A percentile compares a stretch with the other conserved stretches of the same genome.
phyloP scores from a whole-genome alignment of 2,797 vertebrate genomes.

The Phalloptychus januarius region DNA sequence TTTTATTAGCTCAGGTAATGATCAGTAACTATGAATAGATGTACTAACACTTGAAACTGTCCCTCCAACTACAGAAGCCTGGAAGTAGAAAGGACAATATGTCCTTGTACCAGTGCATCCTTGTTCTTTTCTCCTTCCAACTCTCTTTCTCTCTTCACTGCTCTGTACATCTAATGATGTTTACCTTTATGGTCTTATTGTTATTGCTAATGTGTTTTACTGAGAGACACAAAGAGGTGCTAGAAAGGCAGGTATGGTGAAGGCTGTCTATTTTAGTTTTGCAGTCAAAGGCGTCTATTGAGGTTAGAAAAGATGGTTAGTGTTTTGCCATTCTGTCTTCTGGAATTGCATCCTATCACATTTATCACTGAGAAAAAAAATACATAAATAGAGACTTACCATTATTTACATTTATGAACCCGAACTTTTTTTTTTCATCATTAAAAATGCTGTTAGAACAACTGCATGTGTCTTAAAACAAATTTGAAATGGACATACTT shows the following conservation, averaged over 20 bases:
- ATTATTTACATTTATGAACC: background rate
- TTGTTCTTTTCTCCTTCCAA: background rate
- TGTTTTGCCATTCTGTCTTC: background rate
- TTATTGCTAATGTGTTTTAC: constrained; percentile 1
- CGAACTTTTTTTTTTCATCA: background rate
- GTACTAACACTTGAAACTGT: background rate
- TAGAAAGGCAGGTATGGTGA: background rate
- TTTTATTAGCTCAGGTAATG: background rate
- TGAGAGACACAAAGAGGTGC: background rate
- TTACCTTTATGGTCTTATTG: background rate
- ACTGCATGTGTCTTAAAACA: background rate
- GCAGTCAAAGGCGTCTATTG: background rate
- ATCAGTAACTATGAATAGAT: background rate
- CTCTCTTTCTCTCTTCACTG: background rate
- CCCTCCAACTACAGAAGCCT: background rate
- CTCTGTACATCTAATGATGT: background rate
- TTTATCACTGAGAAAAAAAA: background rate
- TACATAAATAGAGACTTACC: background rate
- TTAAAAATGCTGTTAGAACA: background rate
- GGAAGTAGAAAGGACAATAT: background rate
- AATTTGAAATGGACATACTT: background rate
- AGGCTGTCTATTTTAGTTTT: background rate
- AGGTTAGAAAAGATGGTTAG: background rate
- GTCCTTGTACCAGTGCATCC: background rate
- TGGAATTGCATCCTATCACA: background rate